Percentiles rank a stretch among this genome's conserved stretches.
Evolutionary conservation across 2,797 vertebrate genomes (phyloP).

Genomic region (Sarcoramphus papa): DNA sequence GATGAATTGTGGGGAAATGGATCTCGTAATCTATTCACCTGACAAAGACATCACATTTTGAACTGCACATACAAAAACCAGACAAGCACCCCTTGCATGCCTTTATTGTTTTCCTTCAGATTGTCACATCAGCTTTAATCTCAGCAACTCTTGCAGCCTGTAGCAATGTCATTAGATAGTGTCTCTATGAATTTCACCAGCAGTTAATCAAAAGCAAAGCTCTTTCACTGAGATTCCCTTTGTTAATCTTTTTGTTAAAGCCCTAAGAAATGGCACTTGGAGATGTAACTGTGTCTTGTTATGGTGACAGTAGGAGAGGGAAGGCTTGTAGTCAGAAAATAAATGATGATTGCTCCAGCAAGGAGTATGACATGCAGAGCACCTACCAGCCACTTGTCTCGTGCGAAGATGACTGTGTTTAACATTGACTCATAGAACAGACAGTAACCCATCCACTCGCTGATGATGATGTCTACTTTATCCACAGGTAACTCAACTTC

Average conservation of each 20-base stretch:
- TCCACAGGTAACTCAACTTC: constrained; percentile 95
- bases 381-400: constrained; percentile 98
- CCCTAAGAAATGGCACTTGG: not conserved
- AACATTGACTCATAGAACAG: constrained; percentile 99
- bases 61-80: constrained; percentile 75
- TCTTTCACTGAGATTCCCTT: not conserved
- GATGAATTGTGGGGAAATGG: constrained; percentile 83
- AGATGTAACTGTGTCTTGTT: not conserved
- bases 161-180: not conserved
- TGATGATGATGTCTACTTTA: constrained; percentile 96
- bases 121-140: constrained; percentile 29
- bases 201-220: constrained; percentile 20
- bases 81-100: constrained; percentile 66
- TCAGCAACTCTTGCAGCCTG: constrained; percentile 27
- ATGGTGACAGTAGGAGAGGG: not conserved
- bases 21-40: constrained; percentile 82
- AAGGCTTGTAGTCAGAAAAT: not conserved
- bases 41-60: constrained; percentile 83
- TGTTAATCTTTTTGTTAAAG: not conserved
- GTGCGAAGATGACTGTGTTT: constrained; percentile 95
- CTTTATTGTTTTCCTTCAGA: constrained; percentile 57
- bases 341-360: not conserved
- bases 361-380: constrained; percentile 7
- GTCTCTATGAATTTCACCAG: not conserved
- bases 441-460: constrained; percentile 98